Evolutionary conservation across 1,140 invertebrate species (phyloP).

Genomic region (Delia radicum): DNA sequence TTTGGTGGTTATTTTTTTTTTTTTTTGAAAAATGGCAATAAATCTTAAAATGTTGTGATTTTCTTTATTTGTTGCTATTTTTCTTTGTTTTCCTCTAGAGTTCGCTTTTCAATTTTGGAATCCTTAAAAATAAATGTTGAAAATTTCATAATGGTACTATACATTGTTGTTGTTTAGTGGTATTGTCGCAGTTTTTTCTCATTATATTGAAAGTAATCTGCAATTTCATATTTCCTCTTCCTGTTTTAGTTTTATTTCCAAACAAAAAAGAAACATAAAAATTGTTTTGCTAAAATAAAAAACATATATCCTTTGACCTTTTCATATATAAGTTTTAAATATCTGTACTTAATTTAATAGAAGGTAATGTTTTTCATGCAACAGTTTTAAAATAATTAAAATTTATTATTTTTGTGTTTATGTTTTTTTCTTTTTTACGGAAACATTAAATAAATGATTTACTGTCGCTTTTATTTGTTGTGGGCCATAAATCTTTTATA

Average conservation of each 20-base stretch:
- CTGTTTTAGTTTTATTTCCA: too few relatives aligned
- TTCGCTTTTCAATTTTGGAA: background rate
- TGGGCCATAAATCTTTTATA: background rate
- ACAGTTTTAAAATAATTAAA: background rate
- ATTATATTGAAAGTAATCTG: background rate
- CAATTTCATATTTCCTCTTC: background rate
- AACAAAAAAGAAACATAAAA: background rate
- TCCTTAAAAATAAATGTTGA: background rate
- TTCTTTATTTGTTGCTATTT: background rate
- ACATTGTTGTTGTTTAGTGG: background rate
- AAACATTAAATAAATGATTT: background rate
- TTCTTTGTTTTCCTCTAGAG: background rate
- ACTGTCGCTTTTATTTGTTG: background rate
- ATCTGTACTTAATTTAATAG: too few relatives aligned
- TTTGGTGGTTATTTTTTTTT: background rate
- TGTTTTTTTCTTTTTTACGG: background rate
- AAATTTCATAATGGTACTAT: background rate
- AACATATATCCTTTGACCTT: background rate
- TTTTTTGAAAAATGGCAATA: slow-evolving; percentile 6
- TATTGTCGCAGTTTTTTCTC: background rate
- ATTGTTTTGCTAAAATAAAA: background rate
- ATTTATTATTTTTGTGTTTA: background rate
- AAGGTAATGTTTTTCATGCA: too few relatives aligned
- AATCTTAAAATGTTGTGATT: slow-evolving; percentile 8
- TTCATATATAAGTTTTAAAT: background rate